phyloP scores from a whole-genome alignment of 2,113 vertebrate species.

The Macrotus californicus region DNA sequence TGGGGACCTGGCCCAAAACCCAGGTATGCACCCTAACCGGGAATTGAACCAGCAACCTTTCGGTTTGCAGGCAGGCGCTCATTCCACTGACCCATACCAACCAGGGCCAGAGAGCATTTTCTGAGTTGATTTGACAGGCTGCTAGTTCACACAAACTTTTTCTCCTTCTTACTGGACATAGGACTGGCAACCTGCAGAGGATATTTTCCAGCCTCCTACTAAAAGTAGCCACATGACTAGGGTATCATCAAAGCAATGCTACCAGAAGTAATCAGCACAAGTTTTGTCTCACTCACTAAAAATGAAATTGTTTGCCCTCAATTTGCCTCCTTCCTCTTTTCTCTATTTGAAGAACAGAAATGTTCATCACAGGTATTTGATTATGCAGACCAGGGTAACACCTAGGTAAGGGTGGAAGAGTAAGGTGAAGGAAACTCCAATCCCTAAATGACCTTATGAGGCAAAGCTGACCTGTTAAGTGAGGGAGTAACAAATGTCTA shows the following conservation, averaged over 20 bases:
- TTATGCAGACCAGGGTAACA: background rate
- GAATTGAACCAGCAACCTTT: too few relatives aligned
- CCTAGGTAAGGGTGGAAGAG: background rate
- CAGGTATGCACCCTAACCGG: too few relatives aligned
- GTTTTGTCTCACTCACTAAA: background rate
- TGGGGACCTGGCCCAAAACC: too few relatives aligned
- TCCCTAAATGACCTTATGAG: background rate
- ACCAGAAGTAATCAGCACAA: background rate
- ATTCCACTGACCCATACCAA: too few relatives aligned
- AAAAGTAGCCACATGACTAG: background rate
- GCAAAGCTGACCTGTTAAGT: background rate
- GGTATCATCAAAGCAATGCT: background rate
- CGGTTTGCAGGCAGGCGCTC: too few relatives aligned
- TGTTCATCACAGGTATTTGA: background rate
- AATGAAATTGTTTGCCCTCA: background rate
- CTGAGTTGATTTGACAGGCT: background rate
- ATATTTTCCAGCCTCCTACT: background rate
- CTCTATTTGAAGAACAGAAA: background rate
- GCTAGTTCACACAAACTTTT: background rate
- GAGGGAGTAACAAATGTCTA: background rate
- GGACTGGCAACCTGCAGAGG: background rate
- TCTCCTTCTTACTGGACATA: background rate
- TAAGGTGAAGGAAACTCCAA: background rate
- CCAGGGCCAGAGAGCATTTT: too few relatives aligned
- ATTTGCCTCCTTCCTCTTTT: background rate